Conservation (phyloP, 2,888 invertebrate species). For the Phaedon cochleariae region DNA sequence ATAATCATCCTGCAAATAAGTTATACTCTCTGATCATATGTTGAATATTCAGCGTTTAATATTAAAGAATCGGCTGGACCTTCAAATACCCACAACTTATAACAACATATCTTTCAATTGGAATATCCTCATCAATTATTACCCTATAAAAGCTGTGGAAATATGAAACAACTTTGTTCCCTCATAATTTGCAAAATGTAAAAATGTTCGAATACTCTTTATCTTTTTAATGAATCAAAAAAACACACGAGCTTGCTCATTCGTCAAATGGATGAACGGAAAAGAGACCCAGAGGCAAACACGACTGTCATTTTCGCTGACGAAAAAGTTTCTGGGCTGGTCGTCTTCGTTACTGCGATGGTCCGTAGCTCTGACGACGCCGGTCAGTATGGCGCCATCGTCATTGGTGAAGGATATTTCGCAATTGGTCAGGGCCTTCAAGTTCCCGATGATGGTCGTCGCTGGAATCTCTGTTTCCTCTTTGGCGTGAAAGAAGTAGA, state of each 20-base stretch:
- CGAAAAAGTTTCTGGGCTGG: conserved; percentile 32
- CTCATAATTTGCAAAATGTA: too few relatives aligned
- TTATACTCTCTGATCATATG: too few relatives aligned
- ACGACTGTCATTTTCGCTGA: conserved; percentile 5
- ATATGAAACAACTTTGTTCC: too few relatives aligned
- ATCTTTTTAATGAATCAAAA: too few relatives aligned
- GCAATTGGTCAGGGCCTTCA: conserved; percentile 26
- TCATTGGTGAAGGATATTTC: conserved; percentile 29
- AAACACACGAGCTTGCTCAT: conserved; percentile 26
- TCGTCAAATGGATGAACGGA: conserved; percentile 34
- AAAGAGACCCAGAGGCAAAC: conserved; percentile 31
- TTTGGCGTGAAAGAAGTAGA: conserved; percentile 36
- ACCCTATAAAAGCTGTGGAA: too few relatives aligned
- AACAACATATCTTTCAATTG: too few relatives aligned
- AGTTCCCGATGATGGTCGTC: conserved; percentile 29
- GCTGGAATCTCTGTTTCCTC: conserved; percentile 34
- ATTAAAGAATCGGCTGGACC: too few relatives aligned
- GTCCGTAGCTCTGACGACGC: conserved; percentile 24
- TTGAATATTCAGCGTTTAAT: too few relatives aligned
- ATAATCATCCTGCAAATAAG: too few relatives aligned
- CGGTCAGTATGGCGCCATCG: conserved; percentile 20
- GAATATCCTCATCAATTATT: too few relatives aligned
- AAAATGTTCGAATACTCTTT: too few relatives aligned
- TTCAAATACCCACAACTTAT: too few relatives aligned
- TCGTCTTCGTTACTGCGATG: not conserved